Percentiles rank a stretch among this genome's conserved stretches.
phyloP scores from a whole-genome alignment of 2,797 vertebrate species.

The Botia almorhae region DNA sequence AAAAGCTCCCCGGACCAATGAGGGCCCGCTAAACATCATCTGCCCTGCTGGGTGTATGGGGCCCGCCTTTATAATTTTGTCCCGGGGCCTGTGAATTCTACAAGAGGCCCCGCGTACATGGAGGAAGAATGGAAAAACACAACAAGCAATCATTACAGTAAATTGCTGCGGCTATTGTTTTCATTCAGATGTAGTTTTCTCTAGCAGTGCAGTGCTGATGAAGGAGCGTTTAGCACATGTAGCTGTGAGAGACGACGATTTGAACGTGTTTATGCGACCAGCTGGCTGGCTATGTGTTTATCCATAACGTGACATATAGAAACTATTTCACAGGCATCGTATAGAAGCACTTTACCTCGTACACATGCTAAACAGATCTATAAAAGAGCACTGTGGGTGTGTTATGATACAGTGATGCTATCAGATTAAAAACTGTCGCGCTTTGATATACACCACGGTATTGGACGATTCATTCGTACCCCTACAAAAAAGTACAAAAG shows the following conservation, averaged over 20 bases:
- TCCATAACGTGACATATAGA: background rate
- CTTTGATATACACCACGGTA: background rate
- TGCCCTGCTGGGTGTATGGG: background rate
- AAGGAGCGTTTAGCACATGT: conserved; percentile 7
- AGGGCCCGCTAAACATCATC: background rate
- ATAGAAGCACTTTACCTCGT: too few species aligned
- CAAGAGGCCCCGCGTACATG: background rate
- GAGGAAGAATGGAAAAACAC: conserved; percentile 9
- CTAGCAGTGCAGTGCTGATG: conserved; percentile 53
- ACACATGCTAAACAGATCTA: too few species aligned
- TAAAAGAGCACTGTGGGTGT: background rate
- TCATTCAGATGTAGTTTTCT: conserved; percentile 60
- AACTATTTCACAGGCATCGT: background rate
- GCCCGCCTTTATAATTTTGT: background rate
- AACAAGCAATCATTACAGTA: conserved; percentile 40
- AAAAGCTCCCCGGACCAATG: conserved; percentile 6
- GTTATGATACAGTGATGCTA: background rate
- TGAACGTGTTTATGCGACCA: background rate
- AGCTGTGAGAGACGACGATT: conserved; percentile 14
- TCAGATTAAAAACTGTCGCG: background rate
- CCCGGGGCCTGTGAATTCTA: background rate
- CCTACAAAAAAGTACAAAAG: background rate
- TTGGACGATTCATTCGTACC: background rate
- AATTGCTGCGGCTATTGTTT: conserved; percentile 49
- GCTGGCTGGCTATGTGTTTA: conserved; percentile 7